A percentile compares a stretch with the other conserved stretches of the same genome.
Conservation (phyloP, 2,113 vertebrate genomes). For the Upupa epops region DNA sequence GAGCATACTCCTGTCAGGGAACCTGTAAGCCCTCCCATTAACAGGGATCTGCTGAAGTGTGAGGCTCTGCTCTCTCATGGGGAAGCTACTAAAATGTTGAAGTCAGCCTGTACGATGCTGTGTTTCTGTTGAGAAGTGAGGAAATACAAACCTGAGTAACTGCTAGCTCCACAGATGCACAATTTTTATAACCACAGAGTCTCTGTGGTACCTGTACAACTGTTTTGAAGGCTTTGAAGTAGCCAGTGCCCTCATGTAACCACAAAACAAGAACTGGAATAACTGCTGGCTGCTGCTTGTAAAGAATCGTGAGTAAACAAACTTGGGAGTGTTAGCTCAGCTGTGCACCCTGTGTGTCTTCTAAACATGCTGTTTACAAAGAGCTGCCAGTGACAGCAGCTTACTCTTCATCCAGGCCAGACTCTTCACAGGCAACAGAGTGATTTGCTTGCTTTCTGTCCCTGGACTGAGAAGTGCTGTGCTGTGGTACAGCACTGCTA, state of each 20-base stretch:
- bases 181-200: background rate
- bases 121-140: background rate
- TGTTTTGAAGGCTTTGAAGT: background rate
- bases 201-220: background rate
- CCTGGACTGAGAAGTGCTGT: background rate
- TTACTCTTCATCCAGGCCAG: background rate
- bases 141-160: background rate
- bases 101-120: background rate
- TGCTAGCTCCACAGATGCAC: background rate
- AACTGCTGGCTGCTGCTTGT: background rate
- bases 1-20: background rate
- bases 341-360: background rate
- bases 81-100: background rate
- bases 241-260: background rate
- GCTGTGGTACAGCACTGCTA: background rate
- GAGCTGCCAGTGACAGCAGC: background rate
- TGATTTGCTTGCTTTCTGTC: background rate
- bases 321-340: background rate
- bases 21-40: background rate
- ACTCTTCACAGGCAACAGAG: background rate
- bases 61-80: background rate
- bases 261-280: background rate
- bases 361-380: background rate
- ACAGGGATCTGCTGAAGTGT: background rate
- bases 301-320: background rate